These are phyloP conservation scores for Hypomesus transpacificus DNA, from an alignment of 2,113 vertebrate species.

Conservation along the genomic window DNA sequence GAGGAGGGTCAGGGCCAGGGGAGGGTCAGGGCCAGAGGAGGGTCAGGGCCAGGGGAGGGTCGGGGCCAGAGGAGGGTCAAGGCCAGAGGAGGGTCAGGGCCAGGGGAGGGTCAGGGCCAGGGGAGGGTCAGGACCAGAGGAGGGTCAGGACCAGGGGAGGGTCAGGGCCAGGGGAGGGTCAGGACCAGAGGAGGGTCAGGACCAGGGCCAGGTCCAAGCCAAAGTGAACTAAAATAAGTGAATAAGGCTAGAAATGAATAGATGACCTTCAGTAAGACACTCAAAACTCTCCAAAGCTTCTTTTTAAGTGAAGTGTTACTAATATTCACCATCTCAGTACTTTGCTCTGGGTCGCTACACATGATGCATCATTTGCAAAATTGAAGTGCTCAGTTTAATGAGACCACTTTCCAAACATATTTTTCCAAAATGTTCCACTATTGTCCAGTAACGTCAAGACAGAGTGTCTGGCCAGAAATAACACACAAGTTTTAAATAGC, in stretches of 20 bases:
- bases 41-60: constrained; percentile 13
- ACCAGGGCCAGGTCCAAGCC: too few species aligned
- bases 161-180: too few species aligned
- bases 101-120: too few species aligned
- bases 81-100: too few species aligned
- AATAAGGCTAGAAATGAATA: too few species aligned
- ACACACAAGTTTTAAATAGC: constrained; percentile 48
- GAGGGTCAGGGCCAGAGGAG: constrained; percentile 45
- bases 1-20: constrained; percentile 29
- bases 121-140: constrained; percentile 33
- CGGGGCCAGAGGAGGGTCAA: too few species aligned
- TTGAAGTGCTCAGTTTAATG: constrained; percentile 40
- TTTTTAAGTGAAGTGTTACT: neutral
- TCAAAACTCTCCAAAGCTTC: too few species aligned
- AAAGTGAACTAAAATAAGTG: too few species aligned
- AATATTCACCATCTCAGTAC: constrained; percentile 9
- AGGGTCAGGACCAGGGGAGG: too few species aligned
- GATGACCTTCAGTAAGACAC: too few species aligned
- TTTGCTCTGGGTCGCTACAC: constrained; percentile 12
- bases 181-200: too few species aligned
- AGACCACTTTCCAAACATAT: constrained; percentile 54
- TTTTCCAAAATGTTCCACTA: constrained; percentile 48
- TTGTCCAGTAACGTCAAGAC: constrained; percentile 59
- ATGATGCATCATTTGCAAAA: constrained; percentile 20
- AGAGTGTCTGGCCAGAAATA: constrained; percentile 59